Evolutionary conservation across 2,888 invertebrate species (phyloP), one percentile per base, ranked within the genome.

Genomic region (Zaprionus lineosus): DNA sequence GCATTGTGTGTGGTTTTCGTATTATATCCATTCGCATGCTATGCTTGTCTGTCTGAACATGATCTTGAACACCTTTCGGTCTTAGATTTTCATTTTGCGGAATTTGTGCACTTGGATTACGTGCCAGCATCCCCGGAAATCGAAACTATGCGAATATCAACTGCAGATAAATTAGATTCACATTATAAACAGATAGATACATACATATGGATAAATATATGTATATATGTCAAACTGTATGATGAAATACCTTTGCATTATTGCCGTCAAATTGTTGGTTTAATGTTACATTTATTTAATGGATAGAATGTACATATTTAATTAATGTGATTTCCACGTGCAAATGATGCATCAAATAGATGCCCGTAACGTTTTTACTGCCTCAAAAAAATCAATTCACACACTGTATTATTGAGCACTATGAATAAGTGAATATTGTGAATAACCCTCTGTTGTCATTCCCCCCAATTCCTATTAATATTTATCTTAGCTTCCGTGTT

Each of bases 51-150:
- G 8, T n/a, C 24, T 4, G 4, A 24, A 24, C 24, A 24, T 11
- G 8, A 15, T 11, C 4, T 8, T 31, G 11, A 14, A 39, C 36
- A 12, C 14, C 21, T 24, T 56, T 44, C 12, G 26, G 14, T 34
- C 36, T 46, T 43, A 15, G 46, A 21, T 53, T 43, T 9, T 28
- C 18, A 24, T 7, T 39, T 55, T 74, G 79, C 50, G 78, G 78
- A 43, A 64, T 74, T 64, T 69, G 59, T 58, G 60, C 44, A n/a
- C n/a, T 59, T 44, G 55, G 24, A 52, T 52, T 65, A 75, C 69
- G 62, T 37, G 56, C 19, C 59, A 73, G 50, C 74, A 74, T 65
- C 51, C 44, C 59, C 79, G 70, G 84, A 79, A 83, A 79, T 66
- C 59, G 50, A 62, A 79, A 48, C 55, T 43, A 65, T 46, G 34